phyloP scores from a whole-genome alignment of 2,888 invertebrate genomes.

The Lycia hirtaria region DNA sequence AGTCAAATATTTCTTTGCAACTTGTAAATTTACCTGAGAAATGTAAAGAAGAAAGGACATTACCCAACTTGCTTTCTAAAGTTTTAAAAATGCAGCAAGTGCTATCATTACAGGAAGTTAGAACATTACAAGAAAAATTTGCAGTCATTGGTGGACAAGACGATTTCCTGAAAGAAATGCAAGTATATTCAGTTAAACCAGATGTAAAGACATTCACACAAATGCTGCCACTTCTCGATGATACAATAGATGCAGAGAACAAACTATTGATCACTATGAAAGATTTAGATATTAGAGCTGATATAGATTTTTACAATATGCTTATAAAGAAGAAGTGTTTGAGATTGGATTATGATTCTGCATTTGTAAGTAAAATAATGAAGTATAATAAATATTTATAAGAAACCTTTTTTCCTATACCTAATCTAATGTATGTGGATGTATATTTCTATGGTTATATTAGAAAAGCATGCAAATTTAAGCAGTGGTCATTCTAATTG shows the following conservation, averaged over 20 bases:
- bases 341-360: slow-evolving; percentile 88
- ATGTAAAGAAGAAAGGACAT: slow-evolving; percentile 50
- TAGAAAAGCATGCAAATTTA: no score
- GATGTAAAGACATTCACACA: slow-evolving; percentile 92
- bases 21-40: slow-evolving; percentile 43
- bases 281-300: slow-evolving; percentile 86
- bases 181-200: slow-evolving; percentile 87
- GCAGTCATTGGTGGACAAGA: slow-evolving; percentile 91
- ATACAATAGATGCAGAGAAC: slow-evolving; percentile 88
- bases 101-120: slow-evolving; percentile 84
- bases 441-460: neutral
- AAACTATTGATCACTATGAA: slow-evolving; percentile 88
- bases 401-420: neutral
- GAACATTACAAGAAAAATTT: slow-evolving; percentile 87
- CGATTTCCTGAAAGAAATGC: slow-evolving; percentile 92
- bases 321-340: slow-evolving; percentile 92
- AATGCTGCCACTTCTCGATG: slow-evolving; percentile 90
- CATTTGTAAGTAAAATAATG: slow-evolving; percentile 84
- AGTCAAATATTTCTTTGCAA: slow-evolving; percentile 45
- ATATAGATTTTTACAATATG: slow-evolving; percentile 94
- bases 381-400: neutral
- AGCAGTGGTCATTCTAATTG: no score
- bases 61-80: slow-evolving; percentile 88
- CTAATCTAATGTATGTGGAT: neutral
- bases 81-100: slow-evolving; percentile 87